Evolutionary conservation across 1,140 invertebrate species (phyloP).

Genomic region (Euura saliciscinereae): DNA sequence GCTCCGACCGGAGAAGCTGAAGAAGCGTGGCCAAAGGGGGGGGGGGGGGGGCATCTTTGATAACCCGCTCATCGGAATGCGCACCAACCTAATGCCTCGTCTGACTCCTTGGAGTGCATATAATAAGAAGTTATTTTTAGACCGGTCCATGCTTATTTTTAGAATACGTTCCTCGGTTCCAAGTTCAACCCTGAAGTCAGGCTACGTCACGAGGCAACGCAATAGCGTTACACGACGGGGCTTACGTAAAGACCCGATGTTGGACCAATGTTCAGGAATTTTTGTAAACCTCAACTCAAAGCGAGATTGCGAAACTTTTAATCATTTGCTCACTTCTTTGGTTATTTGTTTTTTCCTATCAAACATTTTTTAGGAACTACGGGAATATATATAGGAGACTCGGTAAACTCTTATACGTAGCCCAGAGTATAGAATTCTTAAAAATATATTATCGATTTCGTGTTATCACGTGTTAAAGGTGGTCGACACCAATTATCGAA

Average conservation of each 20-base stretch:
- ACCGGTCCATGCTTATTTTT: constrained; percentile 47
- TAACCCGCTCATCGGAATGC: constrained; percentile 56
- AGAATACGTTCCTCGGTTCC: constrained; percentile 21
- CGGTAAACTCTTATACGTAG: too few relatives aligned
- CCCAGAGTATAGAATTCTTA: too few relatives aligned
- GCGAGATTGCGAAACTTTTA: too few relatives aligned
- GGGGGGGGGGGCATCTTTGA: constrained; percentile 52
- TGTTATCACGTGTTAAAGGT: too few relatives aligned
- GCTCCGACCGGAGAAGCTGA: background rate
- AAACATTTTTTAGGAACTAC: too few relatives aligned
- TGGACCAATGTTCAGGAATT: background rate
- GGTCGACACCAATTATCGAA: too few relatives aligned
- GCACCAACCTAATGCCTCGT: constrained; percentile 32
- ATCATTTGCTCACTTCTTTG: too few relatives aligned
- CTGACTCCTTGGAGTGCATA: constrained; percentile 12
- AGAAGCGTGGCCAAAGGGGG: constrained; percentile 43
- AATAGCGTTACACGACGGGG: background rate
- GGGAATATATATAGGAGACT: too few relatives aligned
- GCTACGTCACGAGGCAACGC: background rate
- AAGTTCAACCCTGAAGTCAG: constrained; percentile 38
- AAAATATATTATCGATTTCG: too few relatives aligned
- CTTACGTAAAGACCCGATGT: background rate
- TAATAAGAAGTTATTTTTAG: constrained; percentile 45
- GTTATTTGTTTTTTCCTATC: too few relatives aligned
- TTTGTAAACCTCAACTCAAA: too few relatives aligned